Base-by-base conservation (phyloP, 2,797 vertebrate species). In the Onychomys leucogaster region DNA sequence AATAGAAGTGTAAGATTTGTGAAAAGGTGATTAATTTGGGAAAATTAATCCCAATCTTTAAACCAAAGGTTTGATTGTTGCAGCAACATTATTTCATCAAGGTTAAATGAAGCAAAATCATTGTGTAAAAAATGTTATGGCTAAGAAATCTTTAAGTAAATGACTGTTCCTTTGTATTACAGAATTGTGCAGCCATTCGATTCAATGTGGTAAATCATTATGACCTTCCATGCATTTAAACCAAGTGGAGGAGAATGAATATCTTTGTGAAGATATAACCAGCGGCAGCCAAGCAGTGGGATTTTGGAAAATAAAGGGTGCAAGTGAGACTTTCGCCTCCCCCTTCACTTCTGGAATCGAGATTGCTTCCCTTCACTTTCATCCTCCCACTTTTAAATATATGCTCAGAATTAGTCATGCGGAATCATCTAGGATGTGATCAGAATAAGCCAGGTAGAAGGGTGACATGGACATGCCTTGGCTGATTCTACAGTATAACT, bases 51-150 rank as follows among this genome's bases (percentile, higher is more conserved):
- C 46, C 80, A 71, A 63, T 80, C 29, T 80, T 69, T 75, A 90
- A 16, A 63, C 27, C 69, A 29, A 43, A 84, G 27, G 32, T 73
- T 37, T 65, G 23, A 25, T 81, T 77, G 69, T 57, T 37, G 46
- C 25, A 63, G 61, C 34, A 93, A 46, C 41, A 93, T 93, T 93
- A 90, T 65, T 61, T 55, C 34, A 52, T 19, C 29, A 86, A 86
- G 27, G 8, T 1, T 85, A 80, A 85, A 2, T 63, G 32, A 85
- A 73, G 19, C 78, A 65, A 80, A 90, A 82, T 73, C 41, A 80
- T 85, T 80, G 12, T 86, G 23, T 5, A 59, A 55, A 61, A 57
- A 61, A 25, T 82, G 27, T 12, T 52, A 21, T 16, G 23, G 23
- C 37, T 82, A 81, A 16, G 32, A 25, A 43, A 55, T 73, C 37